These are phyloP conservation scores for Drosophila punjabiensis DNA, from an alignment of 1,140 invertebrate species.

Conservation along the genomic window DNA sequence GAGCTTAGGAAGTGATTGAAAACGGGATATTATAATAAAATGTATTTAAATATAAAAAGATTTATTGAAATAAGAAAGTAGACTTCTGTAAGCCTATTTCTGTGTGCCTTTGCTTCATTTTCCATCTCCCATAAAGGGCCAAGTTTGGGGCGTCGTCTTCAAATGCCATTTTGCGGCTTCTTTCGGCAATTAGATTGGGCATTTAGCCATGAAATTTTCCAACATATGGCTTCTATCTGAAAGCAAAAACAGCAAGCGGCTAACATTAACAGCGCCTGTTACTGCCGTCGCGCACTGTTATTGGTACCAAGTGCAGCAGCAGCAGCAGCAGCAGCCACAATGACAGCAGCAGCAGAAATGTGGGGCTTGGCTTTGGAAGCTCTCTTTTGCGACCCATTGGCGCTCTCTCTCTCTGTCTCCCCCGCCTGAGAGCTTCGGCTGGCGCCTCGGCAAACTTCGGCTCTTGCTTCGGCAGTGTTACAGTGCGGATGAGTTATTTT, in stretches of 20 bases:
- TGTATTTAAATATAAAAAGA: not conserved
- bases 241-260: conserved; percentile 2
- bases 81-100: not conserved
- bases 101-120: not conserved
- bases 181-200: conserved; percentile 60
- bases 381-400: conserved; percentile 26
- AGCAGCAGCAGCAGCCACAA: conserved; percentile 20
- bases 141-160: not conserved
- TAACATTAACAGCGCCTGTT: conserved; percentile 25
- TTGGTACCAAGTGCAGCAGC: conserved; percentile 31
- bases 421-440: conserved; percentile 41
- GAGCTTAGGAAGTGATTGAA: not conserved
- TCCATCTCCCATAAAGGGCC: not conserved
- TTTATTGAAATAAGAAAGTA: not conserved
- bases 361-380: conserved; percentile 50
- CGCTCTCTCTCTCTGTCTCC: conserved; percentile 10
- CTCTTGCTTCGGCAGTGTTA: conserved; percentile 38
- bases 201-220: conserved; percentile 60
- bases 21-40: not conserved
- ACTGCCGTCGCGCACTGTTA: conserved; percentile 37
- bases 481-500: conserved; percentile 68
- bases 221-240: conserved; percentile 57
- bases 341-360: conserved; percentile 29
- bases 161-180: conserved; percentile 44
- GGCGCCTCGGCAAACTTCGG: conserved; percentile 46